Conservation (phyloP, 2,113 vertebrate genomes). For the Chloroceryle aenea region DNA sequence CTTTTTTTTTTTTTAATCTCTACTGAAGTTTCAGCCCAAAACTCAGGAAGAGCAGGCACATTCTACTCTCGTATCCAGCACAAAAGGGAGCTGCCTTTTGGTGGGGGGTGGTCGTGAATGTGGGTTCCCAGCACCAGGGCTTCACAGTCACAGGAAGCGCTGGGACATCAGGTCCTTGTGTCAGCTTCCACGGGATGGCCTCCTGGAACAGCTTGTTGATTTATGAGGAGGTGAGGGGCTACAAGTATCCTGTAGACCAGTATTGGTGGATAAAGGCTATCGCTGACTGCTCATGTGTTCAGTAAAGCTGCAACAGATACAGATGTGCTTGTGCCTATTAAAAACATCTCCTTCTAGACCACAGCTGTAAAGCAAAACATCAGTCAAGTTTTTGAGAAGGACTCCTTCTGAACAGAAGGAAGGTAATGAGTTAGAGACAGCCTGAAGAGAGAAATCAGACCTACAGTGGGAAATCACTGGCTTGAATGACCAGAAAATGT, state of each 20-base stretch:
- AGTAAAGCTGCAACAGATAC: not conserved
- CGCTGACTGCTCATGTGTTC: not conserved
- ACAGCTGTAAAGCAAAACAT: not conserved
- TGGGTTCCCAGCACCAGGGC: not conserved
- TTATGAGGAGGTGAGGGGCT: not conserved
- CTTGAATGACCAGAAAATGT: not conserved
- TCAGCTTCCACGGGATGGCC: rapidly evolving
- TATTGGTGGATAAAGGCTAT: rapidly evolving
- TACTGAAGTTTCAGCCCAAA: not conserved
- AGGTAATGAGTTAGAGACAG: not conserved
- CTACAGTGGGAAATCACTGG: not conserved
- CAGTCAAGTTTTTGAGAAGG: not conserved
- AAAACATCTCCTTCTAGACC: not conserved
- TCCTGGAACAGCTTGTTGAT: not conserved
- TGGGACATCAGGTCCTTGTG: not conserved
- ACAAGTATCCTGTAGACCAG: not conserved
- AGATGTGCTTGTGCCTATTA: not conserved
- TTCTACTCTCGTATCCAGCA: not conserved
- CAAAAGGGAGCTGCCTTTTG: not conserved
- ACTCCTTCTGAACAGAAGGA: not conserved
- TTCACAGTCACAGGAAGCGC: not conserved
- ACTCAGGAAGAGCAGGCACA: not conserved
- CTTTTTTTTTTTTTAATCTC: not conserved
- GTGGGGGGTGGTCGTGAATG: rapidly evolving
- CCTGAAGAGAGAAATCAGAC: not conserved